Evolutionary conservation across 2,888 invertebrate species (phyloP), one percentile per base, ranked within the genome.

Genomic region (Tetanocera ferruginea): DNA sequence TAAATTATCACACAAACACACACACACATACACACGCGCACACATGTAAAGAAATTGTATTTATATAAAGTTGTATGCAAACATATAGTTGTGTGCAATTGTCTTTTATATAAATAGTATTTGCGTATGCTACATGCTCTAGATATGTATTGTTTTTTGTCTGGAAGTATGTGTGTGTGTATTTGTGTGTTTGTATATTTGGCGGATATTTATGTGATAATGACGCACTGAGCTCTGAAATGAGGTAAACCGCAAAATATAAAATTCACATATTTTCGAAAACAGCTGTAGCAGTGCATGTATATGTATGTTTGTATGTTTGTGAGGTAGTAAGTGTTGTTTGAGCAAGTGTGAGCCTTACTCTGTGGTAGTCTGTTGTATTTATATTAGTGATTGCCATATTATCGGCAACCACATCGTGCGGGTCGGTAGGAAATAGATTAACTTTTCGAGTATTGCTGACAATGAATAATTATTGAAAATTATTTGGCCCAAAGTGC

Each of bases 381-480:
- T 77, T 51, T 51, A 51, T 73, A 51, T 74, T 62, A 69, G 64
- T 66, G 67, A 76, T 74, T 66, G 73, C 62, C 76, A 73, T 52
- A 75, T 70, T 74, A 78, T 76, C 69, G 62, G 23, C 43, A 76
- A 57, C 74, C 71, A 64, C 74, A 77, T 60, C 55, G 64, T 55
- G 55, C 43, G 49, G 70, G 43, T 67, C 34, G 57, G 52, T 43
- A 69, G 64, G 49, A 76, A 79, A 77, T 77, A 75, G 64, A 76
- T 77, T 79, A 77, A 79, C 75, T 75, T 49, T 74, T 74, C 67
- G 51, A 66, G 49, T 17, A 43, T 49, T 34, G 69, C 57, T 77
- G 71, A 77, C 75, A 74, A 79, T 79, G 64, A 77, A 79, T 75
- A 75, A 79, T 77, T 77, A 66, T 75, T 64, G 66, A 14, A 55